Evolutionary conservation across 2,113 vertebrate genomes (phyloP).

Genomic region (Odontesthes bonariensis): DNA sequence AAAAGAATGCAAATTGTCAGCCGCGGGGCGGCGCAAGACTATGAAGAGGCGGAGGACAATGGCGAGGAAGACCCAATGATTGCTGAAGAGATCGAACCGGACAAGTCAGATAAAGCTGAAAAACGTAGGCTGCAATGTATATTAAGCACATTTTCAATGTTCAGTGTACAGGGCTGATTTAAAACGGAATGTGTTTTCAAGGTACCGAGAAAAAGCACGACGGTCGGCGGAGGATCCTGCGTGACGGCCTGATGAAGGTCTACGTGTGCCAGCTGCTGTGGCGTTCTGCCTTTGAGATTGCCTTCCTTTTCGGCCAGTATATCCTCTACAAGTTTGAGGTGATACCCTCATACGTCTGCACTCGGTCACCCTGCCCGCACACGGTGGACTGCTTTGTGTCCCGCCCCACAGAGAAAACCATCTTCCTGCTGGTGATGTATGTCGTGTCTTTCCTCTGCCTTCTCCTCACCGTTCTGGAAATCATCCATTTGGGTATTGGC

Average conservation of each 20-base stretch:
- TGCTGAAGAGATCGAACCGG: slow-evolving; percentile 85
- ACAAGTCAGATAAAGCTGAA: slow-evolving; percentile 73
- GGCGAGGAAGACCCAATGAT: slow-evolving; percentile 92
- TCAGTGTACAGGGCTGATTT: background rate
- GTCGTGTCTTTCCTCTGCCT: slow-evolving; percentile 88
- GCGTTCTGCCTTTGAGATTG: slow-evolving; percentile 83
- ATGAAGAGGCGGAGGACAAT: slow-evolving; percentile 88
- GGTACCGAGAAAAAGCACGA: slow-evolving; percentile 81
- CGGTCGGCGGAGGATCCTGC: slow-evolving; percentile 86
- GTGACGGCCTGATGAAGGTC: slow-evolving; percentile 90
- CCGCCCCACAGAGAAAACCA: slow-evolving; percentile 91
- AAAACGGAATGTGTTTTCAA: background rate
- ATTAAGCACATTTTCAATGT: background rate
- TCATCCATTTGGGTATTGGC: slow-evolving; percentile 86
- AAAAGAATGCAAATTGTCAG: slow-evolving; percentile 79
- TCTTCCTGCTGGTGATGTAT: slow-evolving; percentile 92
- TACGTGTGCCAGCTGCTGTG: slow-evolving; percentile 88
- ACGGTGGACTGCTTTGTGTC: slow-evolving; percentile 91
- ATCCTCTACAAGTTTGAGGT: slow-evolving; percentile 88
- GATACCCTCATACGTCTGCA: slow-evolving; percentile 86
- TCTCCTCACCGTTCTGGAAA: slow-evolving; percentile 87
- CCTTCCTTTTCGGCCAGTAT: slow-evolving; percentile 90
- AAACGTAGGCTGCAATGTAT: slow-evolving; percentile 21
- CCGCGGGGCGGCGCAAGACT: slow-evolving; percentile 82
- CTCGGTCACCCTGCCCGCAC: slow-evolving; percentile 87